These are phyloP conservation scores for Brienomyrus longianalis DNA, from an alignment of 2,113 vertebrate genomes.

Conservation along the genomic window DNA sequence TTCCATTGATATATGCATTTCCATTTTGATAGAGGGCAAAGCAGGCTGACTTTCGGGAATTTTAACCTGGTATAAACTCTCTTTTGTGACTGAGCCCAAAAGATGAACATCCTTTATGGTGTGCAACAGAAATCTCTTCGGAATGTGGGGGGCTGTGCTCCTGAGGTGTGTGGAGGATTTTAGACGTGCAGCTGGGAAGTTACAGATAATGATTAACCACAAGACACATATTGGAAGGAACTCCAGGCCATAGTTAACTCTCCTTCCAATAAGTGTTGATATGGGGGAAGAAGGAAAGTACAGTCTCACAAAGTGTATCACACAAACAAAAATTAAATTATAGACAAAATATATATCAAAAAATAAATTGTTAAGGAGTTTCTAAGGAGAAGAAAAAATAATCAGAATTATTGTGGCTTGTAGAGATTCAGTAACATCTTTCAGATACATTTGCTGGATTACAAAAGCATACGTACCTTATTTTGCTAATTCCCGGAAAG, in stretches of 20 bases:
- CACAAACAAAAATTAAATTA: not conserved
- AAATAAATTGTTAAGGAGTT: not conserved
- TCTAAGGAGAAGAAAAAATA: not conserved
- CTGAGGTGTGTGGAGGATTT: not conserved
- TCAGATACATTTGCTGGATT: not conserved
- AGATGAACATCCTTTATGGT: not conserved
- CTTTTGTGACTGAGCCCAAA: not conserved
- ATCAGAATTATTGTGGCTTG: not conserved
- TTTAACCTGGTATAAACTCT: not conserved
- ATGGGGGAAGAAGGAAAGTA: not conserved
- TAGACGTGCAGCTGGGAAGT: conserved; percentile 48
- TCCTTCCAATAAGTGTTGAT: conserved; percentile 26
- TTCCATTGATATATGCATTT: not conserved
- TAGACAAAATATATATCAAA: not conserved
- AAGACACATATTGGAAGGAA: conserved; percentile 41
- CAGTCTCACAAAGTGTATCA: not conserved
- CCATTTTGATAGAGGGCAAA: not conserved
- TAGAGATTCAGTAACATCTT: not conserved
- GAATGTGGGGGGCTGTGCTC: not conserved
- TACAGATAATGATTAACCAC: conserved; percentile 61
- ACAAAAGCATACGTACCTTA: not conserved
- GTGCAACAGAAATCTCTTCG: not conserved
- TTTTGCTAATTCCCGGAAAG: not conserved
- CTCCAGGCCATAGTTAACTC: conserved; percentile 38
- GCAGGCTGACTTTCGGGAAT: not conserved